Percentiles rank a stretch among this genome's conserved stretches.
These are phyloP conservation scores for Scortum barcoo DNA, from an alignment of 2,113 vertebrate species.

Conservation along the genomic window DNA sequence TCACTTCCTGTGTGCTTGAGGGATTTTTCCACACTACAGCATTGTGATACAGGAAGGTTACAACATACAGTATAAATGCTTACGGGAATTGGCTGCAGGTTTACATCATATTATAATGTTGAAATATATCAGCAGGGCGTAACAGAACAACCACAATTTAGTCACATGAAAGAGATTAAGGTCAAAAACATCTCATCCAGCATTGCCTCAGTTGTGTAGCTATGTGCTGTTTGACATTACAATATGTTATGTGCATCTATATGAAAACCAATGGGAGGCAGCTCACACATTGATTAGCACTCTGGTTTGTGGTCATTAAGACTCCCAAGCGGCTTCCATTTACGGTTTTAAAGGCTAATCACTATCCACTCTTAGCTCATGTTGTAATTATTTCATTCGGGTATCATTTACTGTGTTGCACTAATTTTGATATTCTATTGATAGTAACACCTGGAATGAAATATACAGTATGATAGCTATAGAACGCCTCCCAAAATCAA, in stretches of 20 bases:
- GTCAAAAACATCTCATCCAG: background rate
- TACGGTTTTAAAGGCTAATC: conserved; percentile 19
- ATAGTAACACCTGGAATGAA: background rate
- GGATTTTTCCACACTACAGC: background rate
- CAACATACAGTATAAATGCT: background rate
- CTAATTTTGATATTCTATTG: conserved; percentile 12
- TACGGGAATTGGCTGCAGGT: background rate
- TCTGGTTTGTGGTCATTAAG: conserved; percentile 41
- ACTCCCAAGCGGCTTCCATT: conserved; percentile 31
- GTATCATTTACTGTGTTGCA: background rate
- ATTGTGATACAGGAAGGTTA: background rate
- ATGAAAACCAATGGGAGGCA: conserved; percentile 17
- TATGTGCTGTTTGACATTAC: conserved; percentile 1
- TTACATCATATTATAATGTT: background rate
- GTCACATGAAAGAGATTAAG: conserved; percentile 1
- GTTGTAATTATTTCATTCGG: conserved; percentile 3
- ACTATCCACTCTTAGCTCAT: conserved; percentile 17
- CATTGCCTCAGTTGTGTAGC: background rate
- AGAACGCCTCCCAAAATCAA: background rate
- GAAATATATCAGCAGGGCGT: background rate
- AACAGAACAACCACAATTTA: background rate
- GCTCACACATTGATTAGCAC: conserved; percentile 36
- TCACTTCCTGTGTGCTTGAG: background rate
- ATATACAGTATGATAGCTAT: background rate
- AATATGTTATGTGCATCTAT: conserved; percentile 26